Evolutionary conservation across 1,140 invertebrate species (phyloP), one percentile per base, ranked within the genome.

Genomic region (Trichomalopsis sarcophagae): DNA sequence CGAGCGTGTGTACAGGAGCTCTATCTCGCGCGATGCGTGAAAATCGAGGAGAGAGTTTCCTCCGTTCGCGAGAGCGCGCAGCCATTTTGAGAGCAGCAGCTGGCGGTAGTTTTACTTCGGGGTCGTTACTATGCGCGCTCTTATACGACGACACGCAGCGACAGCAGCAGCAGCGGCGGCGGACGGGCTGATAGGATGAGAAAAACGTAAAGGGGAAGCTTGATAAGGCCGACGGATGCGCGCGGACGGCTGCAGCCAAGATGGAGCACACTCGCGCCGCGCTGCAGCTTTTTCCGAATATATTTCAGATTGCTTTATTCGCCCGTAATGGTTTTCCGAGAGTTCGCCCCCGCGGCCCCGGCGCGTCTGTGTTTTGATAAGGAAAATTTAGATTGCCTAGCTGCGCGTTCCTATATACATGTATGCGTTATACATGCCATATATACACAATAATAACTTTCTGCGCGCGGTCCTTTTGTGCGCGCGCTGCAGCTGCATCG

Each of bases 51-150:
- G 68, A 69, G 33, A 33, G 21, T 33, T 69, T 84, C 27, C 55
- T 33, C 55, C 17, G 62, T n/a, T 23, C 9, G n/a, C 9, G 73
- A 17, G 33, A n/a, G 13, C n/a, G 23, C 69, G 23, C 69, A 71
- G 75, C 62, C 33, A 84, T 77, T 75, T 82, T 82, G 73, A 33
- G 73, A 62, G 66, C 21, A 17, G 27, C 47, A 23, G 50, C 71
- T 17, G 23, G 69, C 27, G 69, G 30, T 33, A 71, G 69, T 71
- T 71, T 33, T 71, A 27, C 69, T 33, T 33, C 27, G 69, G 27
- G 23, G 11, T 27, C 69, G 69, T 71, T 71, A 71, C 27, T 33
- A 71, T 71, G 69, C 69, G 27, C 69, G 23, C 69, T 17, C 40
- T 62, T 62, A 62, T 33, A 36, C 33, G 69, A 71, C 69, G 14